Base-by-base conservation (phyloP, 2,113 vertebrate species). In the Petrocephalus zakoni region DNA sequence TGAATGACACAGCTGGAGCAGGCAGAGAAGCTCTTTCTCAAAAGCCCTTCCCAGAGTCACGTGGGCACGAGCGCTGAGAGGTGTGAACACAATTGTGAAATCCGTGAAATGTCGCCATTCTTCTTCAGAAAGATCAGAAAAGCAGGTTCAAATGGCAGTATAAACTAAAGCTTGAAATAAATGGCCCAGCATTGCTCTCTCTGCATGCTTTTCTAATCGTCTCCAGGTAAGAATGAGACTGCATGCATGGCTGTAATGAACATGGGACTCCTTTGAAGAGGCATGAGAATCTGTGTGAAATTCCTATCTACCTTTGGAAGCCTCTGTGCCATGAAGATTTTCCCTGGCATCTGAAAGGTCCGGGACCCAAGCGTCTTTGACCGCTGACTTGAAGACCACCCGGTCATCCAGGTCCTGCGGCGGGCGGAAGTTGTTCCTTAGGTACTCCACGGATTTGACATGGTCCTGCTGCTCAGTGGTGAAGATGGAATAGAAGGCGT, bases 401-500 rank as follows among this genome's bases (percentile, higher is more conserved):
- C 98, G 95, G 89, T 93, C 95, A 89, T 97, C 95, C 84, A 99
- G 96, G 0, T 9, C 90, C 93, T 99, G 98, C 94, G 94, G 95
- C 7, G 98, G 98, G 51, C 98, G 94, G 90, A 98, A 99, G 95
- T 99, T 99, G 92, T 99, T 99, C 93, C 97, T 96, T 93, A 99
- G 95, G 92, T 99, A 99, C 88, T 99, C 98, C 89, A 99, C 97
- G 0, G 98, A 99, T 92, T 99, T 99, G 91, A 99, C 98, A 0
- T 99, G 98, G 92, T 99, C 98, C 93, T 99, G 98, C 93, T 99
- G 98, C 91, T 99, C 98, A 2, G 98, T 99, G 88, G 98, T 99
- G 92, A 99, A 98, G 94, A 99, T 99, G 92, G 98, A 98, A 93
- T 99, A 99, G 94, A 99, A 99, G 0, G 98, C 97, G 90, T 99